A percentile compares a stretch with the other conserved stretches of the same genome.
Evolutionary conservation across 2,888 invertebrate genomes (phyloP).

Genomic region (Melanotus villosus): DNA sequence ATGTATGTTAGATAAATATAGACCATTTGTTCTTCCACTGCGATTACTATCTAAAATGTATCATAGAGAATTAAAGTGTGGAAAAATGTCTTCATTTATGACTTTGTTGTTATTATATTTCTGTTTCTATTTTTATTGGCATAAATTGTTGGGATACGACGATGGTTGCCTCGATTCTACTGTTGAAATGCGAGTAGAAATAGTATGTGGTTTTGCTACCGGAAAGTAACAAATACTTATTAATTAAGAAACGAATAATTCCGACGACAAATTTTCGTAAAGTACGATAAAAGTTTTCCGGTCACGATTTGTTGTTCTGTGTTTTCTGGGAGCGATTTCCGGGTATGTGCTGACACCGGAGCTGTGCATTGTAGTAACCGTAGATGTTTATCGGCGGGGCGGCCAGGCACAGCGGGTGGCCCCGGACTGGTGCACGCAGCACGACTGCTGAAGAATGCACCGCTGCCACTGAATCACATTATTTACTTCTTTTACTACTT

Average conservation of each 20-base stretch:
- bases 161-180: no score
- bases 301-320: background rate
- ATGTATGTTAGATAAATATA: constrained; percentile 43
- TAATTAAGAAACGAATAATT: no score
- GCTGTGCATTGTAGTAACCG: constrained; percentile 44
- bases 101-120: no score
- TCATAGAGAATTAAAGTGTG: no score
- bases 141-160: no score
- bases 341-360: constrained; percentile 42
- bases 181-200: no score
- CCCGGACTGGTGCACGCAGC: constrained; percentile 51
- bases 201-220: no score
- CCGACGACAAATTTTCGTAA: background rate
- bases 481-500: constrained; percentile 44
- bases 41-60: constrained; percentile 3
- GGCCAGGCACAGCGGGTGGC: constrained; percentile 50
- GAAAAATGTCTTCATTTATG: no score
- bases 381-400: constrained; percentile 51
- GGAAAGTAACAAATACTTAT: no score
- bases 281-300: background rate
- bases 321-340: constrained; percentile 36
- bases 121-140: no score
- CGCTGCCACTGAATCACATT: constrained; percentile 52
- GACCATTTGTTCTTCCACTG: constrained; percentile 20
- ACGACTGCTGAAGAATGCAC: constrained; percentile 53